A percentile compares a stretch with the other conserved stretches of the same genome.
Conservation (phyloP, 2,113 vertebrate species). For the Leucoraja erinaceus region DNA sequence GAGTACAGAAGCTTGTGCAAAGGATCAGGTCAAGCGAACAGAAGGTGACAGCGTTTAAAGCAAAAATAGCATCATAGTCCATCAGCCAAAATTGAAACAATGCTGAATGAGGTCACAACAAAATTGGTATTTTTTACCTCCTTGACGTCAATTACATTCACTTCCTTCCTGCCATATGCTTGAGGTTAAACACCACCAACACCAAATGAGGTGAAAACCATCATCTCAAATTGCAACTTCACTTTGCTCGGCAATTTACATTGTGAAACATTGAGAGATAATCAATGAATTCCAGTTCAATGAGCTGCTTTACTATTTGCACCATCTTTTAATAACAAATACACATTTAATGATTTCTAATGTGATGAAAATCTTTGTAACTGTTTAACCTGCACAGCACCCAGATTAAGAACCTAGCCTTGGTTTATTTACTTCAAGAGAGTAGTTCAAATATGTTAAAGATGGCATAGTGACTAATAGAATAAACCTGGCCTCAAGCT, state of each 20-base stretch:
- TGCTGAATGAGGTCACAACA: not conserved
- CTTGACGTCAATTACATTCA: not conserved
- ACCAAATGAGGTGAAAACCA: conserved; percentile 14
- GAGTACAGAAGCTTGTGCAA: not conserved
- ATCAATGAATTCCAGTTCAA: not conserved
- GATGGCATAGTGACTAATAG: not conserved
- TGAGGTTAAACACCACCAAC: not conserved
- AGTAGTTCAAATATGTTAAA: not conserved
- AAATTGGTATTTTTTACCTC: not conserved
- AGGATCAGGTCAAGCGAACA: not conserved
- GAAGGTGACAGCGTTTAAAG: not conserved
- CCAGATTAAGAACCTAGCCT: not conserved
- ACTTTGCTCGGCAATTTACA: not conserved
- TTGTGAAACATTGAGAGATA: not conserved
- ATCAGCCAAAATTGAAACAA: not conserved
- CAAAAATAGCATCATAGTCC: not conserved
- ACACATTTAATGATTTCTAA: not conserved
- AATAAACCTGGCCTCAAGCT: not conserved
- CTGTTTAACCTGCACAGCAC: not conserved
- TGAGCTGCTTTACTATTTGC: not conserved
- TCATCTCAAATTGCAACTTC: not conserved
- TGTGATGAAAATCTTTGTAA: not conserved
- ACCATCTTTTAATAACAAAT: not conserved
- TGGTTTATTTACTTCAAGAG: not conserved
- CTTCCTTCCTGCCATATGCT: conserved; percentile 16